These are phyloP conservation scores for Kryptolebias marmoratus DNA, from an alignment of 2,113 vertebrate genomes.

Conservation along the genomic window DNA sequence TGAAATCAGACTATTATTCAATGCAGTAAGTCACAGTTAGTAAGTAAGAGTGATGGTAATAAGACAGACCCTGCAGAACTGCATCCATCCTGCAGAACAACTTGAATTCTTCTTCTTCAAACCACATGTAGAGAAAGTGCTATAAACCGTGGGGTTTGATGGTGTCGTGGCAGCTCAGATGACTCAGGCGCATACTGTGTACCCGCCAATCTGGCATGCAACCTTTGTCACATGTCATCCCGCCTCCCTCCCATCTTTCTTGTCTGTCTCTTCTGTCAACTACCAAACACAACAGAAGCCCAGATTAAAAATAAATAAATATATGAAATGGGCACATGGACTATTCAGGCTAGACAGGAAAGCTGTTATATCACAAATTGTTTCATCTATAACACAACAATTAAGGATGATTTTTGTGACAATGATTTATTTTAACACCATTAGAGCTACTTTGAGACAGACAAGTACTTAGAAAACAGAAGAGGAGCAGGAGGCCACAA, in stretches of 20 bases:
- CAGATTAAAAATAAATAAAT: conserved; percentile 1
- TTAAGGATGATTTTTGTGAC: background rate
- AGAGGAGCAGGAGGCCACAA: conserved; percentile 17
- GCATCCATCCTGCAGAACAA: conserved; percentile 11
- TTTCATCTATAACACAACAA: conserved; percentile 1
- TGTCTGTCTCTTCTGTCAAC: conserved; percentile 55
- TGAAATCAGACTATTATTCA: background rate
- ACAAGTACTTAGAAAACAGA: conserved; percentile 4
- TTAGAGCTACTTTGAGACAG: background rate
- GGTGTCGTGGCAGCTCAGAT: conserved; percentile 58
- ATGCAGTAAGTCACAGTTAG: background rate
- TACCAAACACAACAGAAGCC: conserved; percentile 23
- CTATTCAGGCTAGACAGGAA: background rate
- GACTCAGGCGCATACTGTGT: conserved; percentile 69
- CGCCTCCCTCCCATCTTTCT: conserved; percentile 65
- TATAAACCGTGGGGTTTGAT: conserved; percentile 37
- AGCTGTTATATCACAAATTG: background rate
- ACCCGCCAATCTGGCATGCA: conserved; percentile 71
- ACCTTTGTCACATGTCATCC: conserved; percentile 68
- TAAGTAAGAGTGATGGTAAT: background rate
- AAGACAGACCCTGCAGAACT: background rate
- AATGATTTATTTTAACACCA: background rate
- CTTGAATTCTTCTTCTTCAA: conserved; percentile 28
- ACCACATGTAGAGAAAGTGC: conserved; percentile 25
- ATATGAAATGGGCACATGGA: conserved; percentile 31